Percentiles rank a stretch among this genome's conserved stretches.
These are phyloP conservation scores for Etheostoma nigrum DNA, from an alignment of 2,797 vertebrate species.

Conservation along the genomic window DNA sequence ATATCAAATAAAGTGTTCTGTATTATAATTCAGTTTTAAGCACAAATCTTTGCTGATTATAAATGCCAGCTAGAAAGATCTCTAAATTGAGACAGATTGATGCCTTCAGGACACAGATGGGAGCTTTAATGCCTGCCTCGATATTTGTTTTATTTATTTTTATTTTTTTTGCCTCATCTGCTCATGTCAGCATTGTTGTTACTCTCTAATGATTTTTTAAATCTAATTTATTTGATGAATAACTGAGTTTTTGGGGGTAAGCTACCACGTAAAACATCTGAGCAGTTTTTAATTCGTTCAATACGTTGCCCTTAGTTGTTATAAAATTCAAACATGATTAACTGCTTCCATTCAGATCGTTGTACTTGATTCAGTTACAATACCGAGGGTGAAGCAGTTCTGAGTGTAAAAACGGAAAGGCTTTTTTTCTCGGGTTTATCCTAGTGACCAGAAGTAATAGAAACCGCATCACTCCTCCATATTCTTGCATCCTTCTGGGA, in stretches of 20 bases:
- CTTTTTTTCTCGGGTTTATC: background rate
- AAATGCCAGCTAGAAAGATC: background rate
- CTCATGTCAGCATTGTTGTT: constrained; percentile 10
- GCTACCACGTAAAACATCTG: background rate
- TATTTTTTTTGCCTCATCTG: constrained; percentile 8
- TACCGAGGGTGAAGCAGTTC: background rate
- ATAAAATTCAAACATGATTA: background rate
- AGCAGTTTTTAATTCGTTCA: background rate
- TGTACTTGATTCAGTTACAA: constrained; percentile 1
- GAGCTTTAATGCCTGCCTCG: constrained; percentile 13
- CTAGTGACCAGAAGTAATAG: background rate
- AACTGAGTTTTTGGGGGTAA: background rate
- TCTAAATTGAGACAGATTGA: constrained; percentile 29
- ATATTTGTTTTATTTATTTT: background rate
- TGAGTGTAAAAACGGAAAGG: background rate
- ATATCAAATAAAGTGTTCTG: background rate
- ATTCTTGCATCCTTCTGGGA: constrained; percentile 7
- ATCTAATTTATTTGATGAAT: constrained; percentile 33
- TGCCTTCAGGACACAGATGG: constrained; percentile 21
- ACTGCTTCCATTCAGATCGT: background rate
- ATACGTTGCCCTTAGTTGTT: no score
- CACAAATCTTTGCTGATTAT: background rate
- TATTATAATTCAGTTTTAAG: background rate
- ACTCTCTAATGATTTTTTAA: constrained; percentile 20
- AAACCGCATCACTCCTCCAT: constrained; percentile 1